phyloP scores from a whole-genome alignment of 2,113 vertebrate species.

The Salvelinus sp. region DNA sequence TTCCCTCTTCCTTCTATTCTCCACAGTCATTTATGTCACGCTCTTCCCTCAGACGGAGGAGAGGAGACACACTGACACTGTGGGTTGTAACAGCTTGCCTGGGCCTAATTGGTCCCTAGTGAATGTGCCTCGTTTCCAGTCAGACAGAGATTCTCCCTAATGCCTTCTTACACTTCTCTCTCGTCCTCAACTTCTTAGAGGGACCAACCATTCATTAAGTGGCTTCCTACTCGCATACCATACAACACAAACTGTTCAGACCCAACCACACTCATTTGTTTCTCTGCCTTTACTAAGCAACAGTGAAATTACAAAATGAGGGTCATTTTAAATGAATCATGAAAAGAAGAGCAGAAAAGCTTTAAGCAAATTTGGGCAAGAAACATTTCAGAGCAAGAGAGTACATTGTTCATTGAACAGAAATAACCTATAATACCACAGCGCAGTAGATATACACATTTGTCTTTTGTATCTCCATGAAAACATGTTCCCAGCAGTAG shows the following conservation, averaged over 20 bases:
- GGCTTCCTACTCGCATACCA: neutral
- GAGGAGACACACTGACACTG: neutral
- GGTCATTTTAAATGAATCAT: neutral
- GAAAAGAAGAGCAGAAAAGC: neutral
- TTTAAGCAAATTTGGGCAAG: neutral
- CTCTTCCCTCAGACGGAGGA: neutral
- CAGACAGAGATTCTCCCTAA: neutral
- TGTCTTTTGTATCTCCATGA: slow-evolving; percentile 13
- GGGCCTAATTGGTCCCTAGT: slow-evolving; percentile 1
- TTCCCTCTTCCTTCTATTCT: neutral
- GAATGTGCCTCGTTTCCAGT: neutral
- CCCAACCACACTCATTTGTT: neutral
- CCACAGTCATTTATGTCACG: neutral
- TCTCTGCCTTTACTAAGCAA: neutral
- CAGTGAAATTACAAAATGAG: neutral
- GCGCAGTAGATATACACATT: neutral
- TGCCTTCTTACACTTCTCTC: neutral
- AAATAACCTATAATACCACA: neutral
- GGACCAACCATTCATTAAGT: neutral
- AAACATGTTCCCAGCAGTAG: slow-evolving; percentile 37
- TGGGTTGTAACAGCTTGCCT: slow-evolving; percentile 1
- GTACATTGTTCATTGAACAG: neutral
- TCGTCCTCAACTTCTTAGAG: neutral
- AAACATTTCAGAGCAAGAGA: neutral
- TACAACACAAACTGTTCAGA: too few species aligned